These are phyloP conservation scores for Nycteola revayana DNA, from an alignment of 2,888 invertebrate genomes.

Conservation along the genomic window DNA sequence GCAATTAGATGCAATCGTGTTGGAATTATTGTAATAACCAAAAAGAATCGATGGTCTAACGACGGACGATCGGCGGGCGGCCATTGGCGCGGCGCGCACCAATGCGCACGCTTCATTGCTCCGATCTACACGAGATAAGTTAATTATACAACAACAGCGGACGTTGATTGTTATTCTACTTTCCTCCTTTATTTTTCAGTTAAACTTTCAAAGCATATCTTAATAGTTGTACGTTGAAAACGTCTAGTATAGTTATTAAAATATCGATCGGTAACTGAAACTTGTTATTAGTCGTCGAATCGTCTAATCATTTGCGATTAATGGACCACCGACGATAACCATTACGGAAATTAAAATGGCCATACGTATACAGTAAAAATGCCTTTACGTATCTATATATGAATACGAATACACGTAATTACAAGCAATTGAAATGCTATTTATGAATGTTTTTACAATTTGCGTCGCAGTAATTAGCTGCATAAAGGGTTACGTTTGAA, in stretches of 20 bases:
- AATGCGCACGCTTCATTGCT: slow-evolving; percentile 70
- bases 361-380: slow-evolving; percentile 30
- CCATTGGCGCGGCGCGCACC: slow-evolving; percentile 70
- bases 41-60: slow-evolving; percentile 76
- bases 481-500: too few relatives aligned
- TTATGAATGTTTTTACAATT: too few relatives aligned
- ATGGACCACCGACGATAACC: slow-evolving; percentile 55
- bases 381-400: slow-evolving; percentile 15
- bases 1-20: slow-evolving; percentile 78
- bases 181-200: slow-evolving; percentile 65
- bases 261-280: slow-evolving; percentile 51
- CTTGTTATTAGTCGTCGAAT: slow-evolving; percentile 52
- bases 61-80: slow-evolving; percentile 57
- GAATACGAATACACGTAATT: not conserved
- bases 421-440: not conserved
- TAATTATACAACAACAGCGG: slow-evolving; percentile 66
- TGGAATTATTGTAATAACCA: slow-evolving; percentile 80
- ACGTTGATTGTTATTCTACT: slow-evolving; percentile 61
- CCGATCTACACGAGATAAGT: slow-evolving; percentile 69
- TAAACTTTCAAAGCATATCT: slow-evolving; percentile 47
- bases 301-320: slow-evolving; percentile 49
- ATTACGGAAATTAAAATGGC: slow-evolving; percentile 53
- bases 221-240: slow-evolving; percentile 37
- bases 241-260: slow-evolving; percentile 54
- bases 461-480: too few relatives aligned